Evolutionary conservation across 2,113 vertebrate species (phyloP).

Genomic region (Cyrtonyx montezumae): DNA sequence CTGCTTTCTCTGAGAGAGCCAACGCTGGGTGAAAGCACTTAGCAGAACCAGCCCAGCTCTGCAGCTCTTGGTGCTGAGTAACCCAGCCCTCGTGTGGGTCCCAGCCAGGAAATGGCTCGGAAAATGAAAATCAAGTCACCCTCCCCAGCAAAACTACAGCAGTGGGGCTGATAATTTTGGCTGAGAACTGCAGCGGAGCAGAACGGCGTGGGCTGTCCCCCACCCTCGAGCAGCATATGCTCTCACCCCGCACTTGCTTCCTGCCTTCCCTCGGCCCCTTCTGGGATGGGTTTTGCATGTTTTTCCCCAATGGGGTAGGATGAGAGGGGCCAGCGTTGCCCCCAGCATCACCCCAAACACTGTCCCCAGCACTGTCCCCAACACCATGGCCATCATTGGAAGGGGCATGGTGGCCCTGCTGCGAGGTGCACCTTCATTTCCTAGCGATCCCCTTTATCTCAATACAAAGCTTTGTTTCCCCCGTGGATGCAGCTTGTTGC

Average conservation of each 20-base stretch:
- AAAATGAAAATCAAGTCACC: slow-evolving; percentile 47
- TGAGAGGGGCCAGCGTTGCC: accelerated
- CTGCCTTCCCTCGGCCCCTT: neutral
- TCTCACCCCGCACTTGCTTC: slow-evolving; percentile 36
- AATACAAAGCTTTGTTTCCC: neutral
- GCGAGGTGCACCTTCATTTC: neutral
- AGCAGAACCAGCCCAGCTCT: neutral
- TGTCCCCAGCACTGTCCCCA: neutral
- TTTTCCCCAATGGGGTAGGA: neutral
- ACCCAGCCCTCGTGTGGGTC: neutral
- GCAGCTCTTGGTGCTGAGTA: accelerated
- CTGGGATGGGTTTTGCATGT: neutral
- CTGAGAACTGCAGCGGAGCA: slow-evolving; percentile 41
- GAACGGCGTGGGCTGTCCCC: slow-evolving; percentile 47
- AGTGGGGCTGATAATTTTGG: slow-evolving; percentile 22
- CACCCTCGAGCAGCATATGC: neutral
- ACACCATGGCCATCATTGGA: neutral
- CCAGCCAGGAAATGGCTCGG: neutral
- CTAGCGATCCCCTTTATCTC: neutral
- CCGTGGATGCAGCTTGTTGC: accelerated
- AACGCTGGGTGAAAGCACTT: neutral
- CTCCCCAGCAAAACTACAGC: neutral
- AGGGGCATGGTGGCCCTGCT: accelerated
- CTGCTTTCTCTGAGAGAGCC: neutral
- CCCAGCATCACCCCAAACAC: neutral